Evolutionary conservation across 2,797 vertebrate genomes (phyloP).

Genomic region (Brotogeris chrysoptera): DNA sequence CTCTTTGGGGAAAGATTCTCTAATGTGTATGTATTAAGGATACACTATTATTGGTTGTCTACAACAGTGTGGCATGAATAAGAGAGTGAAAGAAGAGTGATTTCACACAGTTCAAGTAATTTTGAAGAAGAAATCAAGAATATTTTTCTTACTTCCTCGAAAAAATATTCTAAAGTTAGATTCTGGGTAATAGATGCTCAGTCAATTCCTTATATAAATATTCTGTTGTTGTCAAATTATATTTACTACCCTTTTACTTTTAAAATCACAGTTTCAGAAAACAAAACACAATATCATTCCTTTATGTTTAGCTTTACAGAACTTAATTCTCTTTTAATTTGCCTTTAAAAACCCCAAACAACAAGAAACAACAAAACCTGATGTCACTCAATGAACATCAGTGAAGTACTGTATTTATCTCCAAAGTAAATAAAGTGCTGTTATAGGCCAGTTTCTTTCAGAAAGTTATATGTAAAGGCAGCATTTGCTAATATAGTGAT

Average conservation of each 20-base stretch:
- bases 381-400: not conserved
- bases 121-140: not conserved
- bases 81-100: not conserved
- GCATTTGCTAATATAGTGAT: constrained; percentile 20
- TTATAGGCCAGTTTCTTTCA: not conserved
- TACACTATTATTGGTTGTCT: not conserved
- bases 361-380: not conserved
- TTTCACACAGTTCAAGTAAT: not conserved
- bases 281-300: not conserved
- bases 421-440: not conserved
- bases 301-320: not conserved
- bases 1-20: not conserved
- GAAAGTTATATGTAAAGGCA: not conserved
- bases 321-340: not conserved
- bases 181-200: not conserved
- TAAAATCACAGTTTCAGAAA: not conserved
- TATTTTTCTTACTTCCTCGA: not conserved
- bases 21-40: not conserved
- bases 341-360: not conserved
- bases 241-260: not conserved
- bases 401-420: not conserved
- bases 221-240: not conserved
- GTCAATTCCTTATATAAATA: not conserved
- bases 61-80: not conserved
- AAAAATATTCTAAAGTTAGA: not conserved